Evolutionary conservation across 2,888 invertebrate genomes (phyloP).

Genomic region (Cerastis rubricosa): DNA sequence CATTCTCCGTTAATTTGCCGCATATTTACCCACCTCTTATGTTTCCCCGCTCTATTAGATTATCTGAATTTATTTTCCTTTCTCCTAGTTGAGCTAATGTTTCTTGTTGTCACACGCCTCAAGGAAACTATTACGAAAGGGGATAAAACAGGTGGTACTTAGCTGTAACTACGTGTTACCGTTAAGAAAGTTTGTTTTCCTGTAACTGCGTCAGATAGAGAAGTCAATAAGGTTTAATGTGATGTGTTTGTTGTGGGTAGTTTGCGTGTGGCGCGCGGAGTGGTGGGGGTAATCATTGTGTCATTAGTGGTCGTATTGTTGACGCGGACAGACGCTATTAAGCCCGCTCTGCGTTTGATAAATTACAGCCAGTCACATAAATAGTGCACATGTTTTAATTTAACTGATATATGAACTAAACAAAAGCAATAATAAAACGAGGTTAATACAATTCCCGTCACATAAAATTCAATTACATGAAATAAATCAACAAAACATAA

Average conservation of each 20-base stretch:
- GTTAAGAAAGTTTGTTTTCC: constrained; percentile 67
- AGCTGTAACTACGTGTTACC: constrained; percentile 65
- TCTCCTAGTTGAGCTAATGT: constrained; percentile 70
- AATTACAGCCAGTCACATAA: constrained; percentile 26
- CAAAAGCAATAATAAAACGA: constrained; percentile 3
- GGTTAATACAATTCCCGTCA: constrained; percentile 13
- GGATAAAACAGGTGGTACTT: constrained; percentile 70
- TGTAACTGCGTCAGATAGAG: constrained; percentile 59
- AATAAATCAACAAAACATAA: constrained; percentile 22
- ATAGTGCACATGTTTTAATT: constrained; percentile 16
- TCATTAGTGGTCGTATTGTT: constrained; percentile 54
- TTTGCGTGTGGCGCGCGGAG: constrained; percentile 31
- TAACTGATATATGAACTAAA: constrained; percentile 8
- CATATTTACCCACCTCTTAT: constrained; percentile 80
- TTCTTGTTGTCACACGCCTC: constrained; percentile 69
- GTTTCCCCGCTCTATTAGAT: constrained; percentile 78
- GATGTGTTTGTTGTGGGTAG: constrained; percentile 58
- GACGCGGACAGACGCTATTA: constrained; percentile 33
- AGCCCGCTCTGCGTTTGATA: constrained; percentile 27
- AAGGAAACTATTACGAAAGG: constrained; percentile 67
- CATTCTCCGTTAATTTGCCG: constrained; percentile 82
- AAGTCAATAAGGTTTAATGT: constrained; percentile 61
- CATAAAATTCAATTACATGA: constrained; percentile 10
- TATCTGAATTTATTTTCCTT: constrained; percentile 82
- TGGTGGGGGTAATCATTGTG: constrained; percentile 44